Base-by-base conservation (phyloP, 1,140 invertebrate species). In the Tetragonula clypearis region DNA sequence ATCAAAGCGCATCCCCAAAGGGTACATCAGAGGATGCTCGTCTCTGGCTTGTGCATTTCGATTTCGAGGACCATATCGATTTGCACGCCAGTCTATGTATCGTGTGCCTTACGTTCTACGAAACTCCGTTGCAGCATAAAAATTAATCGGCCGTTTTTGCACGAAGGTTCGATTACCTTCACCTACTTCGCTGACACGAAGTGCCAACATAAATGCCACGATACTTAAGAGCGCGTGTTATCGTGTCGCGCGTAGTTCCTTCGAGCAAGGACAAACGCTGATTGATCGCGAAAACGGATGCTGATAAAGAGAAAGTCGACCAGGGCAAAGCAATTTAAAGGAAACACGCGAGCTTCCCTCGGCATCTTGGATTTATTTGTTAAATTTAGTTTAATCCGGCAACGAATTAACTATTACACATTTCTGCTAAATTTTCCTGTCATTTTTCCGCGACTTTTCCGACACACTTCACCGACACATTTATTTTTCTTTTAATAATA, bases 1-100 rank as follows among this genome's bases (percentile, higher is more conserved):
- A 53, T 79, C 65, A 79, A 79, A 79, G 53, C 77, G 26, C 11
- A 68, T 68, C 58, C 41, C 75, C 35, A 3, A 26, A 21, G 60
- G 21, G 2, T 78, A 15, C 21, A 26, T 53, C 35, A 65, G 23
- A 53, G 76, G n/a, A 26, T 53, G 26, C 15, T 49, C 49, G 26
- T 19, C 41, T 60, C 15, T 9, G n/a, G 76, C 6, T 65, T 26
- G 9, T 73, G 41, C 30, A 76, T 15, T 60, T 17, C 56, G 41
- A 49, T 49, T 49, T 49, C 0, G 26, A 14, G 9, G 9, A 19
- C 12, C 56, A 21, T 60, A 76, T 60, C 56, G 74, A 41, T 60
- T 60, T 60, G 30, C 11, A 41, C 41, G 35, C 15, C 35, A 41
- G 12, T 41, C 8, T 14, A 21, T 11, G 53, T 6, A n/a, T 49